phyloP scores from a whole-genome alignment of 2,113 vertebrate genomes.

The Loxodonta africana region DNA sequence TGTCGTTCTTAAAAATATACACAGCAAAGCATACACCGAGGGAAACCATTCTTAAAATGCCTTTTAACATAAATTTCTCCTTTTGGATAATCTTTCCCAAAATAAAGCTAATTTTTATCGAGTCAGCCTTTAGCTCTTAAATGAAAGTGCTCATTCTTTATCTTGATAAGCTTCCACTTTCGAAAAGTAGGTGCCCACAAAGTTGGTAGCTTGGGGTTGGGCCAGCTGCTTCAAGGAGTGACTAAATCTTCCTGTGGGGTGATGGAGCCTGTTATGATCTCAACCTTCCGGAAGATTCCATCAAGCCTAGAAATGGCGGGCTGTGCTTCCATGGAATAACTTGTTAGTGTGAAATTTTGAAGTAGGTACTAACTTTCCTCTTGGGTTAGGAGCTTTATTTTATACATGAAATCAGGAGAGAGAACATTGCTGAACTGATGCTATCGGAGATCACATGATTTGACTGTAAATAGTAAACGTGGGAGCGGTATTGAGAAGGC shows the following conservation, averaged over 20 bases:
- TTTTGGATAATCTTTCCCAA: not conserved
- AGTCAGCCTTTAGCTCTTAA: not conserved
- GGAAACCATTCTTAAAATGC: not conserved
- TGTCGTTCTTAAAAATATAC: no score
- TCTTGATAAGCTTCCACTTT: not conserved
- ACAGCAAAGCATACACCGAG: no score
- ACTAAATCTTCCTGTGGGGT: not conserved
- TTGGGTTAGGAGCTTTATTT: not conserved
- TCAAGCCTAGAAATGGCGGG: fast-evolving
- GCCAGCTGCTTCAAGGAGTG: not conserved
- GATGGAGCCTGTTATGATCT: not conserved
- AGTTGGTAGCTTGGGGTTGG: not conserved
- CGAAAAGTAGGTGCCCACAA: fast-evolving
- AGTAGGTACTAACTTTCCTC: not conserved
- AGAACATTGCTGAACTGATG: not conserved
- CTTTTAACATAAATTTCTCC: not conserved
- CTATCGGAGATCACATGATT: fast-evolving
- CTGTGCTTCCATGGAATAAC: not conserved
- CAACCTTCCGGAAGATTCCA: not conserved
- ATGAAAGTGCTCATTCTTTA: not conserved
- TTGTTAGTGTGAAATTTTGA: not conserved
- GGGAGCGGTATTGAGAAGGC: not conserved
- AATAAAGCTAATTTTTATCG: not conserved
- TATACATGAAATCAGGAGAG: not conserved
- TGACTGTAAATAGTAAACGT: no score